Evolutionary conservation across 2,113 vertebrate genomes (phyloP), one percentile per base, ranked within the genome.

Genomic region (Uropsilus gracilis): DNA sequence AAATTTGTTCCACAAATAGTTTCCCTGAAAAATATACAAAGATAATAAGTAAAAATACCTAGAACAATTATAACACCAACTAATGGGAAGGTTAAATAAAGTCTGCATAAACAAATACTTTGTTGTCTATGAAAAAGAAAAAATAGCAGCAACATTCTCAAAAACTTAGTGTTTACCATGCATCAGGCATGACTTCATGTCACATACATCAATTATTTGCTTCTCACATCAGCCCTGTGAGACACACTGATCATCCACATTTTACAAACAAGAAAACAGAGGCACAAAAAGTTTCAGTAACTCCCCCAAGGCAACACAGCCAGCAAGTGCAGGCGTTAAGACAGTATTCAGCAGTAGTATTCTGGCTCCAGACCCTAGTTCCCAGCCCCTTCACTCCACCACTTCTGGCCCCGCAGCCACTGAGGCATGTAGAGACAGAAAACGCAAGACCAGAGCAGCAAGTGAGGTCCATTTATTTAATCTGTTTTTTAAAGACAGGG

Each of bases 31-130:
- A 78, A 78, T 34, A 13, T 1, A 88, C 20, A 78, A 68, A 50
- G 28, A 86, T 20, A 73, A 53, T 28, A 76, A 24, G 26, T 55
- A 77, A 13, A 89, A 69, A 22, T 42, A 59, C 34, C n/a, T 32
- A 66, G 78, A 95, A 89, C 48, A 64, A 64, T 84, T 63, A 88
- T 82, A 89, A 86, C 3, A 72, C 22, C 30, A 83, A 28, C 22
- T 78, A 91, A 30, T 9, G 92, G n/a, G 6, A 5, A 83, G 11
- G 53, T 22, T 86, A 39, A 55, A 88, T 46, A 84, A 73, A 77
- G n/a, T n/a, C 72, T 84, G 50, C 50, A 86, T 32, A 4, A 4
- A 9, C 66, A 88, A 82, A 82, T 24, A 85, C 20, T 88, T 30
- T 81, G 28, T 42, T 9, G 55, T 55, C 22, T 89, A 91, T 24